Evolutionary conservation across 2,888 invertebrate species (phyloP), one percentile per base, ranked within the genome.

Genomic region (Incurvaria masculella): DNA sequence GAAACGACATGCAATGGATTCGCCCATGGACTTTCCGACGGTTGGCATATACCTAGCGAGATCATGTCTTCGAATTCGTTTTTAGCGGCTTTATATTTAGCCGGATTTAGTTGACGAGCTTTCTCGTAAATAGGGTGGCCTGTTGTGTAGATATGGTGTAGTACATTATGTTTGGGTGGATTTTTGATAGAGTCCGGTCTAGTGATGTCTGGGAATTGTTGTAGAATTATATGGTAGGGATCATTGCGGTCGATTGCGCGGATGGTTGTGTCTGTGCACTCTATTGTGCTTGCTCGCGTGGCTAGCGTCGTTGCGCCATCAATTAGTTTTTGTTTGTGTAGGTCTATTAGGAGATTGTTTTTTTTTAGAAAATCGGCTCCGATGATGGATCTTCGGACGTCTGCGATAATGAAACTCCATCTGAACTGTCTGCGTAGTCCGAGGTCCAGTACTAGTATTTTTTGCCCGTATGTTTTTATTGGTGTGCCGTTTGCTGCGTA

Each of bases 1-100:
- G 21, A 17, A 2, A 52, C 53, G 33, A 62, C 43, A 47, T 61
- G 63, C 0, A 68, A 51, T 3, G 63, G 66, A 46, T 56, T 61
- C 1, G 64, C 56, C 62, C 62, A 67, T 1, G 56, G 54, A 23
- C 61, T 63, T 16, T 40, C 17, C 11, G 40, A 40, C 6, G 40
- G 40, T 17, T 17, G 10, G 16, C 40, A 40, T n/a, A 40, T 40
- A 16, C 40, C 40, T 16, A 16, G 14, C 16, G 10, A 10, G 6
- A n/a, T 10, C 40, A 40, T 40, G 14, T n/a, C 11, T 17, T 16
- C 16, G 17, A 40, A 40, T 40, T 40, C 40, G 6, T 40, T 17
- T 40, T 20, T 44, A 3, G 23, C 47, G 47, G 11, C 21, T 41
- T 23, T 52, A 48, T 26, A 54, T 19, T 42, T 8, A 8, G 10